Base-by-base conservation (phyloP, 2,888 invertebrate species). In the Morpho deidamia region DNA sequence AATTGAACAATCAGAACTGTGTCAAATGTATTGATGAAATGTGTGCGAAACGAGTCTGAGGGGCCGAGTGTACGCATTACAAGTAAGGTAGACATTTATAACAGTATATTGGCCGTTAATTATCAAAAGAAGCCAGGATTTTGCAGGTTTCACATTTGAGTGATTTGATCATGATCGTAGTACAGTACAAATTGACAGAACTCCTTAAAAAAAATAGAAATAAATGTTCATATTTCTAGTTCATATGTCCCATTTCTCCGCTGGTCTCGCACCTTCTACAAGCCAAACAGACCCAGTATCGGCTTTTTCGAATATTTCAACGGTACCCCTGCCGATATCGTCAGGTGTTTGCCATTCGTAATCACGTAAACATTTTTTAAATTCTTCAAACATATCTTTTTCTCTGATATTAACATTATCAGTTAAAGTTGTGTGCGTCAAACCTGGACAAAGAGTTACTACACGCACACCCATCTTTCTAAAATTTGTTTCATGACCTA, bases 391-490 rank as follows among this genome's bases (percentile, higher is more conserved):
- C 23, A 54, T 33, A 12, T 55, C 58, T 37, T 63, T 60, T 9
- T 63, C 63, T 33, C 57, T 53, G 8, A 58, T 38, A 1, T 43
- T 44, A 0, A 58, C 55, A 14, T 56, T 35, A 8, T 41, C 10
- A 12, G 56, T 38, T 51, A 69, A 42, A 14, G 52, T 70, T 0
- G 85, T 81, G 47, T 78, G 69, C 0, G 88, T 89, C 9, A 85
- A 72, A 8, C 88, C 88, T 11, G 70, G 86, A 56, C 88, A 90
- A 33, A 90, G 62, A 0, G 79, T 78, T 12, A 87, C 69, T 23
- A 90, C 76, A 44, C 86, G 80, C 2, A 91, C 87, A 1, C 87
- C 85, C 7, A 79, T 83, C 45, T 76, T 72, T 7, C 78, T 74
- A 51, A 67, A 83, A 56, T 90, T 86, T 44, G 68, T 74, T 59